phyloP scores from a whole-genome alignment of 2,888 invertebrate genomes.

The Metalampra italica region DNA sequence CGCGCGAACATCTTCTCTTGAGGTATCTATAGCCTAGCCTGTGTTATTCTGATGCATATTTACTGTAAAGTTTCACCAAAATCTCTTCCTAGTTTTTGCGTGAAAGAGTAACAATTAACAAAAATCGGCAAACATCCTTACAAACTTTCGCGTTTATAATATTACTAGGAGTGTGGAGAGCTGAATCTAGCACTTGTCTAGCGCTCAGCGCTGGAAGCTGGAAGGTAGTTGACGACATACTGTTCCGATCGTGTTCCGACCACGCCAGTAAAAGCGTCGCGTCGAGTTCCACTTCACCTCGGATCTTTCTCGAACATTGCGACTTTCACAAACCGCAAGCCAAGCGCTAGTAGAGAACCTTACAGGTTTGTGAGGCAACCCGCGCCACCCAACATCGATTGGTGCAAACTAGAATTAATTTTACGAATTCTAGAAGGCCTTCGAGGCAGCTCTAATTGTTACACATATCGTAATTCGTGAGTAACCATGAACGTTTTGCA shows the following conservation, averaged over 20 bases:
- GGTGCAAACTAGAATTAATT: constrained; percentile 3
- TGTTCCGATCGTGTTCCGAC: not conserved
- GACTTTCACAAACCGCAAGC: constrained; percentile 14
- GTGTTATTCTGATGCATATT: too few species aligned
- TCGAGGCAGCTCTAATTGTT: not conserved
- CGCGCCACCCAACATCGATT: not conserved
- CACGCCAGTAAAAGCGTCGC: not conserved
- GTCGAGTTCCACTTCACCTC: constrained; percentile 7
- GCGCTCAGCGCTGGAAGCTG: not conserved
- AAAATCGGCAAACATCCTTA: too few species aligned
- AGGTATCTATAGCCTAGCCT: too few species aligned
- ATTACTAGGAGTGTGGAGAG: not conserved
- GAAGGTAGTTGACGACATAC: not conserved
- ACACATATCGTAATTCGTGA: not conserved
- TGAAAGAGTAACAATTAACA: too few species aligned
- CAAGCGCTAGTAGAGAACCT: not conserved
- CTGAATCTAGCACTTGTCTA: not conserved
- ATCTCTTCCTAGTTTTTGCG: too few species aligned
- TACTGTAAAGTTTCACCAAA: too few species aligned
- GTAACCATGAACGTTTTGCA: not conserved
- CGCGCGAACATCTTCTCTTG: too few species aligned
- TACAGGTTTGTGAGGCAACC: not conserved
- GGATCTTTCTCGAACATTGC: constrained; percentile 17
- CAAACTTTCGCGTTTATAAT: too few species aligned
- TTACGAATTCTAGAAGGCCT: not conserved